Percentiles rank a stretch among this genome's conserved stretches.
phyloP scores from a whole-genome alignment of 2,113 vertebrate genomes.

The Colius striatus region DNA sequence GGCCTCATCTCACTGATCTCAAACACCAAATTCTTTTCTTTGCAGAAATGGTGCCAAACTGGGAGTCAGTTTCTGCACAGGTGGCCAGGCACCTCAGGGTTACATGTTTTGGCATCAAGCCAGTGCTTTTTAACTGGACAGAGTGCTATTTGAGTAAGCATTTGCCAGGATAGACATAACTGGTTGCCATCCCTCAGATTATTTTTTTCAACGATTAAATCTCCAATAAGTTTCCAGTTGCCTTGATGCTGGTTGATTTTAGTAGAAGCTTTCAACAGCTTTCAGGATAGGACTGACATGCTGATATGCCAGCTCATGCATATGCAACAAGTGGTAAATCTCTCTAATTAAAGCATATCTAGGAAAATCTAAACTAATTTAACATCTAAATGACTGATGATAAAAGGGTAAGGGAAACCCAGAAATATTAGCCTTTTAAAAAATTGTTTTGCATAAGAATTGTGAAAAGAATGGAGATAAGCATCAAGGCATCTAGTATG shows the following conservation, averaged over 20 bases:
- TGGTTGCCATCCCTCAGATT: neutral
- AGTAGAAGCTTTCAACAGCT: neutral
- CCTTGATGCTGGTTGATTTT: neutral
- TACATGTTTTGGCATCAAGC: neutral
- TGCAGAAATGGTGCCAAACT: neutral
- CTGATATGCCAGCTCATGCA: constrained; percentile 7
- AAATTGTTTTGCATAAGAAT: neutral
- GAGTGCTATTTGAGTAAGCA: neutral
- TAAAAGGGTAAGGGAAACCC: neutral
- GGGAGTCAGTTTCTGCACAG: neutral
- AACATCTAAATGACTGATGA: neutral
- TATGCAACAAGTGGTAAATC: constrained; percentile 30
- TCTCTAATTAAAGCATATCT: constrained; percentile 37
- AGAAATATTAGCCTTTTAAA: neutral
- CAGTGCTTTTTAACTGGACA: neutral
- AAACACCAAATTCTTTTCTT: neutral
- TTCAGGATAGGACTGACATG: neutral
- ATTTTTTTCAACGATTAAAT: neutral
- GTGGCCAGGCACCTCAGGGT: neutral
- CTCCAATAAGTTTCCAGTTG: neutral
- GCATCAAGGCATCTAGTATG: neutral
- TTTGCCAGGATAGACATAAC: neutral
- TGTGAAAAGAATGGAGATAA: neutral
- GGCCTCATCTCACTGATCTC: neutral
- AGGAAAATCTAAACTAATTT: constrained; percentile 37